Percentiles rank a stretch among this genome's conserved stretches.
Conservation (phyloP, 2,888 invertebrate species). For the Halictus quadricinctus region DNA sequence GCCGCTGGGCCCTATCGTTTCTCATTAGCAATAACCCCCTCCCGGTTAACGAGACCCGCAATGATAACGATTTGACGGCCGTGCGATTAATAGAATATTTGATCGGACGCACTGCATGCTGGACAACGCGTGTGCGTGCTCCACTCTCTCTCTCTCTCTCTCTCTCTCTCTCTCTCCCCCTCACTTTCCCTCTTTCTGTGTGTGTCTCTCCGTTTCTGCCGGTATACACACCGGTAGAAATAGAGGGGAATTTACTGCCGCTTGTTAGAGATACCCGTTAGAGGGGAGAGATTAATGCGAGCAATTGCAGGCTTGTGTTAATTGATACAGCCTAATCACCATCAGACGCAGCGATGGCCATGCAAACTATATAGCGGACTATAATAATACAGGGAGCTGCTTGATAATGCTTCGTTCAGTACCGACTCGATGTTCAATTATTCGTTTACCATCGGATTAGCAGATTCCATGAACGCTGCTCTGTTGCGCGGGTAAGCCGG, state of each 20-base stretch:
- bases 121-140: background rate
- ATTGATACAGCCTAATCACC: conserved; percentile 74
- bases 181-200: background rate
- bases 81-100: conserved; percentile 72
- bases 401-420: conserved; percentile 66
- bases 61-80: conserved; percentile 70
- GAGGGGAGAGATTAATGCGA: conserved; percentile 72
- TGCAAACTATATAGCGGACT: conserved; percentile 51
- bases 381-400: conserved; percentile 66
- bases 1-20: conserved; percentile 55
- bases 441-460: conserved; percentile 68
- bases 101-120: conserved; percentile 45
- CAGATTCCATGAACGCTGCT: conserved; percentile 53
- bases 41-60: conserved; percentile 59
- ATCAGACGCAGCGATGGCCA: conserved; percentile 65
- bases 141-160: background rate
- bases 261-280: conserved; percentile 71
- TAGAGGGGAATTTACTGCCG: conserved; percentile 67
- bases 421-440: conserved; percentile 65
- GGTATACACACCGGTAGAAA: conserved; percentile 48
- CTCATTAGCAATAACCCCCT: conserved; percentile 69
- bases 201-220: background rate
- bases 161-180: background rate
- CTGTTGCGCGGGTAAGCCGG: conserved; percentile 56
- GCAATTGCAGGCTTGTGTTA: conserved; percentile 72